Evolutionary conservation across 2,888 invertebrate species (phyloP).

Genomic region (Temnothorax unifasciatus): DNA sequence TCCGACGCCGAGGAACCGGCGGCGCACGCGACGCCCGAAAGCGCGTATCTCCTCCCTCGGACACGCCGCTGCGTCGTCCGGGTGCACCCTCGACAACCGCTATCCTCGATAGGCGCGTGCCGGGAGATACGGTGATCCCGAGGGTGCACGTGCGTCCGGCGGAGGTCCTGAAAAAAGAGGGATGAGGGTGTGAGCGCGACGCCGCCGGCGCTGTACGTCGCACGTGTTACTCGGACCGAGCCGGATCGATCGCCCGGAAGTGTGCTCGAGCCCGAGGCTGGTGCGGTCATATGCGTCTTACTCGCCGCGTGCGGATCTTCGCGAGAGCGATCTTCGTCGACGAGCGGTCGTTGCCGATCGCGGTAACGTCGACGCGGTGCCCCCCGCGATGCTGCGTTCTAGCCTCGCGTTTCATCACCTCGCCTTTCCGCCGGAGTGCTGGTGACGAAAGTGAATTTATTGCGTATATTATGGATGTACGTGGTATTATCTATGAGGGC

Average conservation of each 20-base stretch:
- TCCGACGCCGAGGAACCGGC: conserved; percentile 7
- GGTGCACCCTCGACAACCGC: not conserved
- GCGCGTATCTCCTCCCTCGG: not conserved
- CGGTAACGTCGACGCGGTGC: not conserved
- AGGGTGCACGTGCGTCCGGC: not conserved
- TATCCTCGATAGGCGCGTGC: not conserved
- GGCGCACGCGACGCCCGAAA: conserved; percentile 33
- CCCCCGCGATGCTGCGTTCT: not conserved
- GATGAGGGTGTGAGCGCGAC: conserved; percentile 52
- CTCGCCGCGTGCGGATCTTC: conserved; percentile 26
- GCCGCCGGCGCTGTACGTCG: conserved; percentile 54
- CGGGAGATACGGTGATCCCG: too few species aligned
- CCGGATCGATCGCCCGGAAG: conserved; percentile 75
- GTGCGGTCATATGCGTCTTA: conserved; percentile 49
- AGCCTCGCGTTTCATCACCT: not conserved
- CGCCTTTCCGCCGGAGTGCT: not conserved
- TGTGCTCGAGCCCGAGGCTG: conserved; percentile 55
- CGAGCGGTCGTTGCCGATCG: too few species aligned
- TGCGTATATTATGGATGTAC: not conserved
- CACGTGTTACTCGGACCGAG: conserved; percentile 68
- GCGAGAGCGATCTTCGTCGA: not conserved
- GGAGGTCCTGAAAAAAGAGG: not conserved
- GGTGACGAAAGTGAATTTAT: conserved; percentile 38
- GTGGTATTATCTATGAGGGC: not conserved
- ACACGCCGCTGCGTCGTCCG: too few species aligned